Evolutionary conservation across 2,797 vertebrate genomes (phyloP).

Genomic region (Scomberomorus guttatus): DNA sequence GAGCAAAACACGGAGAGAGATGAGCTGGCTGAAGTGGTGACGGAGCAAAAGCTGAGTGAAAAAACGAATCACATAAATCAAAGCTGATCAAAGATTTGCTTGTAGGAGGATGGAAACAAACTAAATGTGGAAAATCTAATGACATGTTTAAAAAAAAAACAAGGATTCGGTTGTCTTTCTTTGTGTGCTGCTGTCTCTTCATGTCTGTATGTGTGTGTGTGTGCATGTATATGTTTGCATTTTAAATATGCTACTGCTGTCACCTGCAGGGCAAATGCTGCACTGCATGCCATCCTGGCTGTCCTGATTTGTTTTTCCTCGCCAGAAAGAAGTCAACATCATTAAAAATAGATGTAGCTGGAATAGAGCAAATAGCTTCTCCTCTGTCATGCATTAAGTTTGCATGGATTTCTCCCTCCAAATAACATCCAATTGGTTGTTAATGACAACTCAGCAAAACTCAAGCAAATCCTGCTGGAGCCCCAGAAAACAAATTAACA

Average conservation of each 20-base stretch:
- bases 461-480: neutral
- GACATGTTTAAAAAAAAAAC: neutral
- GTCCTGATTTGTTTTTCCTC: slow-evolving; percentile 21
- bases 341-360: slow-evolving; percentile 69
- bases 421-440: slow-evolving; percentile 41
- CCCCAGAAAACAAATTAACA: slow-evolving; percentile 14
- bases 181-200: neutral
- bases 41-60: neutral
- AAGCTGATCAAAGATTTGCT: slow-evolving; percentile 20
- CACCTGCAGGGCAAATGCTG: slow-evolving; percentile 71
- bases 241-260: slow-evolving; percentile 68
- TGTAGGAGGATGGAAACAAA: slow-evolving; percentile 1
- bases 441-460: slow-evolving; percentile 36
- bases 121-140: neutral
- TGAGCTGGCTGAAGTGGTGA: neutral
- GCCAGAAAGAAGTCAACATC: slow-evolving; percentile 50
- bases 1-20: slow-evolving; percentile 14
- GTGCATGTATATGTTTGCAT: slow-evolving; percentile 17
- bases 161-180: neutral
- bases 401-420: slow-evolving; percentile 36
- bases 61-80: neutral
- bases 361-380: slow-evolving; percentile 60
- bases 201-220: neutral
- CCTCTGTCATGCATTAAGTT: slow-evolving; percentile 47
- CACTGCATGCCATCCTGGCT: slow-evolving; percentile 37